Percentiles rank a stretch among this genome's conserved stretches.
These are phyloP conservation scores for Coptodon rendalli DNA, from an alignment of 2,113 vertebrate genomes.

Conservation along the genomic window DNA sequence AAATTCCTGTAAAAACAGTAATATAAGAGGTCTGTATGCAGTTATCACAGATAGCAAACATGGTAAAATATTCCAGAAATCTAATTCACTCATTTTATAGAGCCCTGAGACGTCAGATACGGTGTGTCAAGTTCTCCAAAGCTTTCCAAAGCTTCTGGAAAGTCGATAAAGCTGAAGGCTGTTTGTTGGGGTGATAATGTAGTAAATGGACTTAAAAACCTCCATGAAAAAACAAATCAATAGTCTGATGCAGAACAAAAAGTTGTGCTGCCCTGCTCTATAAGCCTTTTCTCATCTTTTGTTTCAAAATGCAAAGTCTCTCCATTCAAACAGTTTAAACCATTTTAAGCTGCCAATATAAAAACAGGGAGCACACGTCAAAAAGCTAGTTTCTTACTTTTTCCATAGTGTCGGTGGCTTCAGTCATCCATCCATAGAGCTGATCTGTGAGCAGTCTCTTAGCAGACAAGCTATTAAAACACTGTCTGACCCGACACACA, in stretches of 20 bases:
- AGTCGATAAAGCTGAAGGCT: not conserved
- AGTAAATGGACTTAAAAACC: not conserved
- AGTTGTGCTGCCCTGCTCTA: not conserved
- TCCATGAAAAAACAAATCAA: not conserved
- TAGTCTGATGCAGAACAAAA: not conserved
- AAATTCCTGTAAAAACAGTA: not conserved
- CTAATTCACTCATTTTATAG: not conserved
- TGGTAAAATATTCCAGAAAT: not conserved
- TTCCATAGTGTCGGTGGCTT: not conserved
- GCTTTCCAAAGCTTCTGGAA: not conserved
- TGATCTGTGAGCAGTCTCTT: not conserved
- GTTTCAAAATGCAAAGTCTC: fast-evolving
- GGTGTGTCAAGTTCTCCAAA: not conserved
- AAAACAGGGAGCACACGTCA: not conserved
- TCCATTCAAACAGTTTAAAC: not conserved
- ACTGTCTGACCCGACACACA: not conserved
- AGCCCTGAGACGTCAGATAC: not conserved
- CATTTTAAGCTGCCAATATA: not conserved
- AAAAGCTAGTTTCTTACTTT: not conserved
- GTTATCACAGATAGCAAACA: not conserved
- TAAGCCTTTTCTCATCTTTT: not conserved
- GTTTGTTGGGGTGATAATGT: not conserved
- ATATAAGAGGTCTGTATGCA: not conserved
- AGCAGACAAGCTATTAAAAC: not conserved
- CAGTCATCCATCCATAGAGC: not conserved